Evolutionary conservation across 2,888 invertebrate genomes (phyloP).

Genomic region (Pristionchus mayeri): DNA sequence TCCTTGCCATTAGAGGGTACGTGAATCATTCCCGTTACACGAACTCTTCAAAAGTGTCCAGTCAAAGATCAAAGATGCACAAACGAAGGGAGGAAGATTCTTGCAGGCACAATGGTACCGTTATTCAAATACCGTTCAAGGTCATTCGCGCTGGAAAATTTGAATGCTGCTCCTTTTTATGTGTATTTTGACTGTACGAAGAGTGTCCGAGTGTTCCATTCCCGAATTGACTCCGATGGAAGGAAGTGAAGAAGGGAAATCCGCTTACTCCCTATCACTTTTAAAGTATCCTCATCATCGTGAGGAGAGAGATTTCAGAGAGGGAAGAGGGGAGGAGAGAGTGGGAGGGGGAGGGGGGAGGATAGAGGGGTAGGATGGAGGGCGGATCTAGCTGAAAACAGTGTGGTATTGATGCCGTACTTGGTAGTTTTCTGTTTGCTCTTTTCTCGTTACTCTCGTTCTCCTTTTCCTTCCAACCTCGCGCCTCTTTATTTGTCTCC

Average conservation of each 20-base stretch:
- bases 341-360: neutral
- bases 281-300: conserved; percentile 28
- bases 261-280: neutral
- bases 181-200: neutral
- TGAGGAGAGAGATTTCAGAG: neutral
- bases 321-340: neutral
- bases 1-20: neutral
- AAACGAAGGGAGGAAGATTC: too few relatives aligned
- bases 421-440: conserved; percentile 33
- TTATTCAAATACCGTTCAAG: too few relatives aligned
- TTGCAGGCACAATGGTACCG: too few relatives aligned
- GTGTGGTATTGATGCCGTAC: conserved; percentile 10
- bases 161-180: too few relatives aligned
- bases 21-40: neutral
- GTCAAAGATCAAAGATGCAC: neutral
- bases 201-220: neutral
- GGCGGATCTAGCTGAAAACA: conserved; percentile 21
- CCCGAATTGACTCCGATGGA: neutral
- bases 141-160: too few relatives aligned
- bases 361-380: neutral
- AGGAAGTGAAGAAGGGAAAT: neutral
- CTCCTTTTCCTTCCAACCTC: conserved; percentile 11
- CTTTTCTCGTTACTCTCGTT: conserved; percentile 7
- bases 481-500: conserved; percentile 5
- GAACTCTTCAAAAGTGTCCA: neutral